Conservation (phyloP, 2,888 invertebrate genomes). For the Griposia aprilina region DNA sequence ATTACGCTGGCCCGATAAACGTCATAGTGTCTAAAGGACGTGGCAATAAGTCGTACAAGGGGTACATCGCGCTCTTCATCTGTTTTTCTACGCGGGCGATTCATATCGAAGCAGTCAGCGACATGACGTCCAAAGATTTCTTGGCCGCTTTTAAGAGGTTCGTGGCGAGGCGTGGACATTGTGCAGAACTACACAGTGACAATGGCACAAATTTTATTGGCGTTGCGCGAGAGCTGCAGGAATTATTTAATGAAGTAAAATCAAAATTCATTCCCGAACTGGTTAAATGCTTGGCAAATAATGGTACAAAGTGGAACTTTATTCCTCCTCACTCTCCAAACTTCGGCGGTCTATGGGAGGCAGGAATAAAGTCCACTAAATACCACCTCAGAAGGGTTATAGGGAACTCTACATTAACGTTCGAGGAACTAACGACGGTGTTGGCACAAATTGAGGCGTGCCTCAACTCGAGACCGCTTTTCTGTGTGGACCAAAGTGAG, state of each 20-base stretch:
- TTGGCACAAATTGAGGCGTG: too few species aligned
- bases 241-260: not conserved
- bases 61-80: not conserved
- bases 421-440: not conserved
- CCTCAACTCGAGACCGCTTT: too few species aligned
- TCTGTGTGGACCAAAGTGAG: too few species aligned
- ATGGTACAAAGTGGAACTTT: too few species aligned
- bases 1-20: slow-evolving; percentile 15
- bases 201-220: not conserved
- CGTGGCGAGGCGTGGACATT: slow-evolving; percentile 3
- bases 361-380: slow-evolving; percentile 1
- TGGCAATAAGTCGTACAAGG: not conserved
- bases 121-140: not conserved
- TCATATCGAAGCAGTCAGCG: not conserved
- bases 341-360: not conserved
- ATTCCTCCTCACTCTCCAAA: too few species aligned
- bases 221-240: not conserved
- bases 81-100: slow-evolving; percentile 2
- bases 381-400: too few species aligned
- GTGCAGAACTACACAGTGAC: too few species aligned
- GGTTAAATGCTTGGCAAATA: not conserved
- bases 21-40: not conserved
- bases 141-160: not conserved
- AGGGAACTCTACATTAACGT: not conserved
- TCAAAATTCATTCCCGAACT: not conserved